Evolutionary conservation across 2,797 vertebrate species (phyloP).

Genomic region (Huso huso): DNA sequence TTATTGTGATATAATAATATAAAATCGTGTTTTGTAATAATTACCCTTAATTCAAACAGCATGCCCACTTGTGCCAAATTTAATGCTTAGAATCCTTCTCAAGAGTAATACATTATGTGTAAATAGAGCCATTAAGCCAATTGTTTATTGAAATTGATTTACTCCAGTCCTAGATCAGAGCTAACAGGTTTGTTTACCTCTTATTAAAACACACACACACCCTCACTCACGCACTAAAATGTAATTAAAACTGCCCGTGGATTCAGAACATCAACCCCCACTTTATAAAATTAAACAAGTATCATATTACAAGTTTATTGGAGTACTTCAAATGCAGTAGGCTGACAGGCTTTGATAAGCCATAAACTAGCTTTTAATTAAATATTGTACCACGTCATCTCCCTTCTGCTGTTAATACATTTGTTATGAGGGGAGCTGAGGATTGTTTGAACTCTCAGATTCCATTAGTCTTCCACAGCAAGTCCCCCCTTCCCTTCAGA

Average conservation of each 20-base stretch:
- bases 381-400: background rate
- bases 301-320: background rate
- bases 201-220: conserved; percentile 2
- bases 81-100: background rate
- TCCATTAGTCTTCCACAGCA: conserved; percentile 21
- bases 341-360: background rate
- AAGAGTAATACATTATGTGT: background rate
- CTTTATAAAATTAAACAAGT: conserved; percentile 1
- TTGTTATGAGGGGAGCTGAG: background rate
- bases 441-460: conserved; percentile 29
- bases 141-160: background rate
- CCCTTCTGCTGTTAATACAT: background rate
- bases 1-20: no score
- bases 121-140: background rate
- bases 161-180: background rate
- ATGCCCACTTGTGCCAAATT: background rate
- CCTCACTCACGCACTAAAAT: background rate
- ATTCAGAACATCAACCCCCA: background rate
- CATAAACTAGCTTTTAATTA: background rate
- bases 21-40: no score
- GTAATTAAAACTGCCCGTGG: conserved; percentile 18
- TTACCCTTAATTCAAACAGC: no score
- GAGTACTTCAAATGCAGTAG: background rate
- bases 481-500: conserved; percentile 37
- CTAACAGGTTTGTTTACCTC: conserved; percentile 1